These are phyloP conservation scores for Stegana nigrithorax DNA, from an alignment of 2,888 invertebrate genomes.

Conservation along the genomic window DNA sequence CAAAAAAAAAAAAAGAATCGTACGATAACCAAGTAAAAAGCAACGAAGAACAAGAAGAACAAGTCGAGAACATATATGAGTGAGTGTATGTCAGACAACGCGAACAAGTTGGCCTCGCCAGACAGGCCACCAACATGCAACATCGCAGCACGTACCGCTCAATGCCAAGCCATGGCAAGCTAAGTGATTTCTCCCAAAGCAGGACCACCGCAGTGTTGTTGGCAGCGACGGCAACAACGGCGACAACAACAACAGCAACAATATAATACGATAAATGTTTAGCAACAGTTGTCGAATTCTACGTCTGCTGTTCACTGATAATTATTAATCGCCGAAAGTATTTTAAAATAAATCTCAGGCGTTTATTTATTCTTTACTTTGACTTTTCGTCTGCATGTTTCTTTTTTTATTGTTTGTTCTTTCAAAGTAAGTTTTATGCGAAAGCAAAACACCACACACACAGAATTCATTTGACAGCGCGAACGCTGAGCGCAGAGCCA, in stretches of 20 bases:
- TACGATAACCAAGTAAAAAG: no score
- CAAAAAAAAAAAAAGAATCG: no score
- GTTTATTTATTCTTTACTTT: no score
- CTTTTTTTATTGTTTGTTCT: no score
- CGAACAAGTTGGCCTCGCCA: slow-evolving; percentile 1
- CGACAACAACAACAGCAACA: background rate
- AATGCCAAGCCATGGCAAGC: background rate
- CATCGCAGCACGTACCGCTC: background rate
- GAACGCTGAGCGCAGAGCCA: slow-evolving; percentile 16
- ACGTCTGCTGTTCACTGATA: slow-evolving; percentile 3
- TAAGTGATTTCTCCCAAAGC: slow-evolving; percentile 21
- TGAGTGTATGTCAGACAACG: no score
- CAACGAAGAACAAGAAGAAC: no score
- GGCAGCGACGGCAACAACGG: slow-evolving; percentile 10
- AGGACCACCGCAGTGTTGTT: slow-evolving; percentile 45
- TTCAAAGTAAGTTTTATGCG: no score
- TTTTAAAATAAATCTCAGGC: slow-evolving; percentile 50
- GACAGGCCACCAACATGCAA: background rate
- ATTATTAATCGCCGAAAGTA: slow-evolving; percentile 22
- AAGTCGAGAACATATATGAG: no score
- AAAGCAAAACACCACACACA: slow-evolving; percentile 52
- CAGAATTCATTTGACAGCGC: slow-evolving; percentile 35
- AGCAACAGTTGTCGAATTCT: slow-evolving; percentile 23
- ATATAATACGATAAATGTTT: slow-evolving; percentile 12
- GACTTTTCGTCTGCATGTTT: no score